Base-by-base conservation (phyloP, 2,888 invertebrate species). In the Cryptus viduatorius region DNA sequence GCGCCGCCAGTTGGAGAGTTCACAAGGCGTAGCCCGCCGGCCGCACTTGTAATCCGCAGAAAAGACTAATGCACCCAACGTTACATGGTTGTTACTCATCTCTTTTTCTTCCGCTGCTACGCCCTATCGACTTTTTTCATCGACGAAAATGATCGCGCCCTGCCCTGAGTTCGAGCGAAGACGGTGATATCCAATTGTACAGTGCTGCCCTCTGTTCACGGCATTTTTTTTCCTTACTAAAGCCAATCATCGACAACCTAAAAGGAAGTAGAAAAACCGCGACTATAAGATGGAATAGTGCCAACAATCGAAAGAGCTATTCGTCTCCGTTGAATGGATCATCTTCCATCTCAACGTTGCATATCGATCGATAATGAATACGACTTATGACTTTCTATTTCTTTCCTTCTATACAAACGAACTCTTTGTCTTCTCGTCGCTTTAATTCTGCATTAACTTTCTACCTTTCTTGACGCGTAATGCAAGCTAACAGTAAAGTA, bases 151-250 rank as follows among this genome's bases (percentile, higher is more conserved):
- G 53, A 84, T 84, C 46, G 72, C 4, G 29, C 16, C 56, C 48
- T 79, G 48, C 37, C 24, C 65, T 12, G 48, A 59, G 19, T 56
- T 56, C 29, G 16, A 53, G 10, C 56, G 69, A 48, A 31, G 16
- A 64, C 68, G 68, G 68, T 68, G 72, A 80, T 81, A 78, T 84
- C 73, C 81, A 80, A 84, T 84, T 81, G 78, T 65, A 4, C 46
- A 50, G 50, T 50, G n/a, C 61, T 61, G 59, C 19, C 44, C 59
- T 59, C 24, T 24, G 10, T 44, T 37, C 37, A 37, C 37, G 37
- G 37, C 50, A 29, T 48, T 69, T 42, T 44, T 24, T 44, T 69
- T 65, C 48, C 69, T 79, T 67, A 64, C 68, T 76, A 48, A 59
- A 48, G 29, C 79, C 61, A 79, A 68, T 61, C 14, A 75, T 79